These are phyloP conservation scores for Sycophaga agraensis DNA, from an alignment of 1,140 invertebrate genomes.

Conservation along the genomic window DNA sequence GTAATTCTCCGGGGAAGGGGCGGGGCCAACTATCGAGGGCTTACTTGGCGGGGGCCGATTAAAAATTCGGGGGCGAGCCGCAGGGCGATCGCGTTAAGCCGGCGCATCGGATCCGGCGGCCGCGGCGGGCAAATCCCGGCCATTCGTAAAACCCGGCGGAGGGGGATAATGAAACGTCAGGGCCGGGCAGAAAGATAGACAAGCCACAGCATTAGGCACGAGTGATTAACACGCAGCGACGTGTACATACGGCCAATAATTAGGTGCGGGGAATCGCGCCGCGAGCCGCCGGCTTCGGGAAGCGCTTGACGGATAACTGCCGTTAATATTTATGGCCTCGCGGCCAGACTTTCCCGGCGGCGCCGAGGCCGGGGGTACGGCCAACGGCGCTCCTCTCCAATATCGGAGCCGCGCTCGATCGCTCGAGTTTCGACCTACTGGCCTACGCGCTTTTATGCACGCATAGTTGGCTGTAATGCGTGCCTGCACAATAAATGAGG, in stretches of 20 bases:
- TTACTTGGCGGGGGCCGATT: no score
- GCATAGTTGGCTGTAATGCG: no score
- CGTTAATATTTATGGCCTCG: constrained; percentile 33
- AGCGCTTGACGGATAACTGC: constrained; percentile 31
- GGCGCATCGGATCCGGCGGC: not conserved
- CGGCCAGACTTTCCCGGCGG: not conserved
- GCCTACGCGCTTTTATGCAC: no score
- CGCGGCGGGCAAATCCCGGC: constrained; percentile 30
- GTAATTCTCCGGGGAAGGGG: no score
- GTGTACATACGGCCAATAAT: constrained; percentile 28
- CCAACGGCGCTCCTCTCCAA: no score
- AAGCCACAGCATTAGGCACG: constrained; percentile 15
- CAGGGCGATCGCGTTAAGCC: no score
- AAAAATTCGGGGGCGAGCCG: no score
- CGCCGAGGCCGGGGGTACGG: no score
- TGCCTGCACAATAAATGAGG: no score
- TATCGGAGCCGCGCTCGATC: no score
- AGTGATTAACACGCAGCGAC: constrained; percentile 27
- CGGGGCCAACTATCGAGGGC: no score
- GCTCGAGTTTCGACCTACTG: no score
- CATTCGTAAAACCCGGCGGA: constrained; percentile 25
- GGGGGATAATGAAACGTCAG: constrained; percentile 33
- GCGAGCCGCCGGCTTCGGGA: constrained; percentile 5
- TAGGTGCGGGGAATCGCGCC: constrained; percentile 20
- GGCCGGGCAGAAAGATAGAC: not conserved